Percentiles rank a stretch among this genome's conserved stretches.
Evolutionary conservation across 2,797 vertebrate genomes (phyloP).

Genomic region (Acanthopagrus latus): DNA sequence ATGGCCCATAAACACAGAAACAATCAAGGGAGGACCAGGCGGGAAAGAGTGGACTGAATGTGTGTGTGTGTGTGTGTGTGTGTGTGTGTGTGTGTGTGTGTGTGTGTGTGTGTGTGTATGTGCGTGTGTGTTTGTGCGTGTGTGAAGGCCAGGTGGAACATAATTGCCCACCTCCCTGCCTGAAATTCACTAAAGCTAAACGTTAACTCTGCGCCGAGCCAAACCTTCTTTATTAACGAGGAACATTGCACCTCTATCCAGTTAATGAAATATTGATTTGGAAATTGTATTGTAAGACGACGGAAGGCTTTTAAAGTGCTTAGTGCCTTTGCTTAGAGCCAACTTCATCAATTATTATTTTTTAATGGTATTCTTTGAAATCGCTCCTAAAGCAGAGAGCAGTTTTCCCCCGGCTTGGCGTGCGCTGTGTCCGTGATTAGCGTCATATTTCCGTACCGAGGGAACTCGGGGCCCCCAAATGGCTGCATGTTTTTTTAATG

Average conservation of each 20-base stretch:
- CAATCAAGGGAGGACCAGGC: conserved; percentile 43
- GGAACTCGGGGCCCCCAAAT: conserved; percentile 35
- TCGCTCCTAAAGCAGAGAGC: conserved; percentile 48
- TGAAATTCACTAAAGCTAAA: conserved; percentile 53
- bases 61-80: conserved; percentile 15
- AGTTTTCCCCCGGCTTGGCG: conserved; percentile 42
- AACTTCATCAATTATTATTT: conserved; percentile 78
- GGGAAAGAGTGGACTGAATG: background rate
- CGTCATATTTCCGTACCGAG: conserved; percentile 33
- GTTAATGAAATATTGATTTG: conserved; percentile 88
- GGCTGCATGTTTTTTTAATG: conserved; percentile 68
- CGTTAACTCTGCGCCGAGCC: conserved; percentile 54
- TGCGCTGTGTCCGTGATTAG: conserved; percentile 52
- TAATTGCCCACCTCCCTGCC: conserved; percentile 37
- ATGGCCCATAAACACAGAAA: conserved; percentile 63
- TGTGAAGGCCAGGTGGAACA: conserved; percentile 42
- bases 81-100: conserved; percentile 5
- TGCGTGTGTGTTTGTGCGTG: conserved; percentile 15
- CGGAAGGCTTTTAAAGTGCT: conserved; percentile 77
- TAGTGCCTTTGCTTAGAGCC: conserved; percentile 71
- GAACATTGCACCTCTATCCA: conserved; percentile 74
- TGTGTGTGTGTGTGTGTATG: conserved; percentile 14
- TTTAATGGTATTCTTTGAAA: conserved; percentile 70
- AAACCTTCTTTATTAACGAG: conserved; percentile 76
- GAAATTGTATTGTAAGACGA: conserved; percentile 78